A percentile compares a stretch with the other conserved stretches of the same genome.
These are phyloP conservation scores for Acleris sparsana DNA, from an alignment of 2,888 invertebrate genomes.

Conservation along the genomic window DNA sequence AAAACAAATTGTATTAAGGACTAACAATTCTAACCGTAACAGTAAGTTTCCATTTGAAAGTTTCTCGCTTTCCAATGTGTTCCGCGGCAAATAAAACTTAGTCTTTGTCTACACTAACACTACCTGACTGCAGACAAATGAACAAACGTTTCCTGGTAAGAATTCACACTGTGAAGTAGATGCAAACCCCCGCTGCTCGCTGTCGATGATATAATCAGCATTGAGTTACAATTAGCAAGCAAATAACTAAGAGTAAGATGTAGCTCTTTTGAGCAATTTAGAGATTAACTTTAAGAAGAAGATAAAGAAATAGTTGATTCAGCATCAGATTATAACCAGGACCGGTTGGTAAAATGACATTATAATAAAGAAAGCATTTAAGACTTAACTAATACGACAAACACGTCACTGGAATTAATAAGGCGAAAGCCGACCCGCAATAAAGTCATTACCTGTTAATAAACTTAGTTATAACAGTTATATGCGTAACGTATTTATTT, in stretches of 20 bases:
- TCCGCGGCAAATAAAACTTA: slow-evolving; percentile 3
- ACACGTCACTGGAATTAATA: too few relatives aligned
- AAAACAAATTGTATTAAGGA: not conserved
- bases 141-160: slow-evolving; percentile 5
- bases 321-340: too few relatives aligned
- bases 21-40: not conserved
- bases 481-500: not conserved
- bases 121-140: slow-evolving; percentile 3
- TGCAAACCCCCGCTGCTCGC: not conserved
- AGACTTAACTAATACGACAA: too few relatives aligned
- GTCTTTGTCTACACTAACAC: slow-evolving; percentile 3
- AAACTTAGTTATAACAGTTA: not conserved
- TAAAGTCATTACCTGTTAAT: not conserved
- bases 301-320: too few relatives aligned
- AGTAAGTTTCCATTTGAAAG: not conserved
- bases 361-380: too few relatives aligned
- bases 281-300: too few relatives aligned
- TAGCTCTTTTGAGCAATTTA: too few relatives aligned
- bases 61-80: slow-evolving; percentile 7
- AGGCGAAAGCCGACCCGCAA: not conserved
- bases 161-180: slow-evolving; percentile 1
- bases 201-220: not conserved
- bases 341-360: too few relatives aligned
- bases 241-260: too few relatives aligned
- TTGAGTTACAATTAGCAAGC: not conserved